Percentiles rank a stretch among this genome's conserved stretches.
These are phyloP conservation scores for Atta texana DNA, from an alignment of 1,140 invertebrate genomes.

Conservation along the genomic window DNA sequence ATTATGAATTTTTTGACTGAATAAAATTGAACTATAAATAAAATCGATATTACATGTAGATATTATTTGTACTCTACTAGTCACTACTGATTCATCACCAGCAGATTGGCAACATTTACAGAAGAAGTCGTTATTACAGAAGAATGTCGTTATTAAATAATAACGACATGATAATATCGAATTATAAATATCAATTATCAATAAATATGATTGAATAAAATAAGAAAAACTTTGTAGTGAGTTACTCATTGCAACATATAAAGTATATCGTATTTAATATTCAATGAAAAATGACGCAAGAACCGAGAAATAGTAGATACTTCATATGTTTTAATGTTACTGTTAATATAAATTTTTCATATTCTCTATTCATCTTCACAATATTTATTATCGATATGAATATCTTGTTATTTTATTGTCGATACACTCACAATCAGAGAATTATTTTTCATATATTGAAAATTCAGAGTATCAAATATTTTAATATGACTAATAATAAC, in stretches of 20 bases:
- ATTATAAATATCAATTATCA: neutral
- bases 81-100: neutral
- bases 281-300: neutral
- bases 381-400: no score
- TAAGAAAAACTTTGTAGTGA: neutral
- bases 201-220: neutral
- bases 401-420: no score
- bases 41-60: neutral
- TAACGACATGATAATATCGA: neutral
- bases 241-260: neutral
- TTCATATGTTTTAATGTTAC: neutral
- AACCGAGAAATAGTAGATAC: neutral
- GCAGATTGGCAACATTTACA: neutral
- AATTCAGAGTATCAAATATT: constrained; percentile 1
- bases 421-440: neutral
- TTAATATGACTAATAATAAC: neutral
- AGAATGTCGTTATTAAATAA: neutral
- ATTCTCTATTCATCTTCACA: no score
- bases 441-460: neutral
- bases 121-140: no score
- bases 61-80: neutral
- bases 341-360: neutral
- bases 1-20: neutral
- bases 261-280: neutral
- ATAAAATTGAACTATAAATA: no score